Conservation (phyloP, 2,113 vertebrate species). For the Synodontis membranacea region DNA sequence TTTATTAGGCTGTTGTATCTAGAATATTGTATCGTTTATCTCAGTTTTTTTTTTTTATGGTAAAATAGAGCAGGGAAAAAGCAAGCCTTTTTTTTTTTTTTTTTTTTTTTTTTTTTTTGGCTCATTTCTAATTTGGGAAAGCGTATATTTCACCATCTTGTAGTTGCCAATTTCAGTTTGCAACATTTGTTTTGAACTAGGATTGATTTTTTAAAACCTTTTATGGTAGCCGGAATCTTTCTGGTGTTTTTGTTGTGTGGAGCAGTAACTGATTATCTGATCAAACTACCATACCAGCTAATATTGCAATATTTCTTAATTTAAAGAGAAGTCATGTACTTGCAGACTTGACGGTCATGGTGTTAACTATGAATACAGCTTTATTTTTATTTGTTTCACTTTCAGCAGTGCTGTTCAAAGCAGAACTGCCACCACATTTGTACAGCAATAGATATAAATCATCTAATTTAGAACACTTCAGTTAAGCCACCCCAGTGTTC, state of each 20-base stretch:
- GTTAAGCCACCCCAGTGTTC: not conserved
- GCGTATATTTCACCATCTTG: not conserved
- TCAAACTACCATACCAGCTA: not conserved
- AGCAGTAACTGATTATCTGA: not conserved
- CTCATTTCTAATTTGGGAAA: not conserved
- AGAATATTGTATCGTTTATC: not conserved
- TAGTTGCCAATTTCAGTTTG: not conserved
- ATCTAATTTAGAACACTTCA: not conserved
- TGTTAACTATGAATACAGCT: not conserved
- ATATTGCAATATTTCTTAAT: not conserved
- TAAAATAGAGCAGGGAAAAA: not conserved
- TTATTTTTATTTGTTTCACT: not conserved
- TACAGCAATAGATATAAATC: not conserved
- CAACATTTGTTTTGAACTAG: not conserved
- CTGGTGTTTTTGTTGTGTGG: not conserved
- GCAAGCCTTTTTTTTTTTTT: not conserved
- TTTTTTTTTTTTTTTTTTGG: not conserved
- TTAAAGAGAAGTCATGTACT: not conserved
- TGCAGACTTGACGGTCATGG: not conserved
- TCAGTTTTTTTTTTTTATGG: not conserved
- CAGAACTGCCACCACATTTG: not conserved
- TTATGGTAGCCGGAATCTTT: not conserved
- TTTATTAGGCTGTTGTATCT: not conserved
- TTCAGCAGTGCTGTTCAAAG: not conserved
- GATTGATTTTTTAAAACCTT: not conserved